These are phyloP conservation scores for Blastobasis adustella DNA, from an alignment of 2,888 invertebrate species.

Conservation along the genomic window DNA sequence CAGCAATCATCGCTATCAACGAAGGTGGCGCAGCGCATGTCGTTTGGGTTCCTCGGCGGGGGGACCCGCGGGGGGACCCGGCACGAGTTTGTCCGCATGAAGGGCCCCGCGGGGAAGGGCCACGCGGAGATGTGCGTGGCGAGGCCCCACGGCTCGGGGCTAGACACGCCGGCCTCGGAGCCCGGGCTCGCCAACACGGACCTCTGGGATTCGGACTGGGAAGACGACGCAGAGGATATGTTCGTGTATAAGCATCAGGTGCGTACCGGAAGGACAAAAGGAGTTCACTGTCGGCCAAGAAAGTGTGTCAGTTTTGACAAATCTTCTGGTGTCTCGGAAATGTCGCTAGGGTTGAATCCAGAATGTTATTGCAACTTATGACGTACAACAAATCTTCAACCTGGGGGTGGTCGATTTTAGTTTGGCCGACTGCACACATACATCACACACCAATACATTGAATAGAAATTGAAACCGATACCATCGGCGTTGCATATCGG, in stretches of 20 bases:
- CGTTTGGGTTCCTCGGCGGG: conserved; percentile 89
- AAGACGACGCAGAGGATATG: conserved; percentile 89
- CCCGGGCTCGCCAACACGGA: conserved; percentile 90
- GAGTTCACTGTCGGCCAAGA: too few relatives aligned
- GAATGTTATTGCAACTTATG: too few relatives aligned
- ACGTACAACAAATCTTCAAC: too few relatives aligned
- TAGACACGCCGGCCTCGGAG: conserved; percentile 96
- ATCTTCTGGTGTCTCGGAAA: too few relatives aligned
- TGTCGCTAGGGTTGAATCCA: too few relatives aligned
- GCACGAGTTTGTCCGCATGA: conserved; percentile 98
- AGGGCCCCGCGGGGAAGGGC: conserved; percentile 94
- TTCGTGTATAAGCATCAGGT: conserved; percentile 87
- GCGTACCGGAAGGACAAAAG: conserved; percentile 11
- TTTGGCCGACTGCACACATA: too few relatives aligned
- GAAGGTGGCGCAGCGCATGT: conserved; percentile 96
- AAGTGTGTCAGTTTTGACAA: too few relatives aligned
- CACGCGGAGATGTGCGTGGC: conserved; percentile 98
- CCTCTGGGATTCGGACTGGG: conserved; percentile 93
- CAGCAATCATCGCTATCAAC: conserved; percentile 94
- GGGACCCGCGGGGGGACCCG: conserved; percentile 80
- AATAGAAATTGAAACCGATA: too few relatives aligned
- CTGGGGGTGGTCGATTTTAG: too few relatives aligned
- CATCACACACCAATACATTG: too few relatives aligned
- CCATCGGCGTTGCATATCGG: too few relatives aligned
- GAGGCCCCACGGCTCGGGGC: conserved; percentile 93